Evolutionary conservation across 2,888 invertebrate species (phyloP), one percentile per base, ranked within the genome.

Genomic region (Lacanobia oleracea): DNA sequence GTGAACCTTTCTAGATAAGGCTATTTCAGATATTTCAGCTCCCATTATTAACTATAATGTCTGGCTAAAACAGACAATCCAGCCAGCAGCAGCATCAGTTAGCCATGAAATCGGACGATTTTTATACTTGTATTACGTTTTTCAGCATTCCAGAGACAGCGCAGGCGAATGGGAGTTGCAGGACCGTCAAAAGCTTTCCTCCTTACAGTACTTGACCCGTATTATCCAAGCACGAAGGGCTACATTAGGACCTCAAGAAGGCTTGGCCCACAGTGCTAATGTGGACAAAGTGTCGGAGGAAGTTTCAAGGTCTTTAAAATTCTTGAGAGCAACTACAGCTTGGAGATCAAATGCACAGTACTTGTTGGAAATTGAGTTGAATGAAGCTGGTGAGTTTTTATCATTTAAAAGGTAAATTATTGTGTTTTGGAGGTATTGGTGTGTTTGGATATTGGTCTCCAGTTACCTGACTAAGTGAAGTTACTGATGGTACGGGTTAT

Each of bases 181-280:
- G 67, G 97, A 98, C 67, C 98, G 98, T 83, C 98, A 98, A 88
- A 98, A 98, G 91, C 92, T 99, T 59, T 98, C 98, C 70, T 98
- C 98, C 85, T 94, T 99, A 71, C 96, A 97, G 82, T 99, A 98
- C 92, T 97, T 99, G 45, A 97, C 97, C 71, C 97, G 97, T 89
- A 97, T 98, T 37, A 97, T 99, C 75, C 98, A 98, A 87, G 97
- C 97, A 9, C 91, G 93, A 67, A 90, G 94, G 79, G 95, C 95
- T 1, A 95, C 94, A 0, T 83, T 96, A 65, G 95, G 95, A 50
- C 96, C 96, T 2, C 94, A 95, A 79, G 95, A 93, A 92, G 95
- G 94, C 90, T 75, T 56, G 57, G 67, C 77, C 6, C 67, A 76
- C n/a, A 63, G 33, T 27, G 81, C 88, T 5, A 92, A 86, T 48